Evolutionary conservation across 2,888 invertebrate species (phyloP).

Genomic region (Coelinius sp.): DNA sequence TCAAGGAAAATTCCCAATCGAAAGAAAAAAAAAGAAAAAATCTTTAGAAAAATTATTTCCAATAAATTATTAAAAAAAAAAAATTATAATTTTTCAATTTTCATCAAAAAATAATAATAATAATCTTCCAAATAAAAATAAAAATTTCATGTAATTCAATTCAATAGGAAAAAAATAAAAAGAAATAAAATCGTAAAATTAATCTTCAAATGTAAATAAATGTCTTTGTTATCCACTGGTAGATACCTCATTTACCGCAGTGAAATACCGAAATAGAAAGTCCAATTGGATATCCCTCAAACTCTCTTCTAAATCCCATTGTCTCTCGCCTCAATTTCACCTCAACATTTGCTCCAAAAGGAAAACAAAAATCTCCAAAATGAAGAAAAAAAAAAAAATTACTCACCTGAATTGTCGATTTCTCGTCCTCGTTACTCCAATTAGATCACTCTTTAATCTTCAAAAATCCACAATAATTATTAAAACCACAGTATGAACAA

Average conservation of each 20-base stretch:
- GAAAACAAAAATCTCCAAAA: no score
- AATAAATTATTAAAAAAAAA: no score
- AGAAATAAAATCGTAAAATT: no score
- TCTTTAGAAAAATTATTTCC: no score
- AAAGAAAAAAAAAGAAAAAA: no score
- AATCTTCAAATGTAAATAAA: constrained; percentile 18
- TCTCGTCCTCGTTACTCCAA: neutral
- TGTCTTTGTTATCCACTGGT: constrained; percentile 33
- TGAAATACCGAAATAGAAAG: constrained; percentile 59
- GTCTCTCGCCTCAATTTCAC: constrained; percentile 4
- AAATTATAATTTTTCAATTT: no score
- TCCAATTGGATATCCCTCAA: constrained; percentile 25
- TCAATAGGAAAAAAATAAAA: no score
- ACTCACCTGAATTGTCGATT: neutral
- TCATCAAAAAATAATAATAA: no score
- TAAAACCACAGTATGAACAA: no score
- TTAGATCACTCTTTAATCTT: neutral
- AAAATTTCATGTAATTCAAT: no score
- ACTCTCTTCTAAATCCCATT: neutral
- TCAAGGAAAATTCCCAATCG: no score
- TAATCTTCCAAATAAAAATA: no score
- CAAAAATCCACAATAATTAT: neutral
- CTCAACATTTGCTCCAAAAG: neutral
- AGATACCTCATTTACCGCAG: constrained; percentile 37
- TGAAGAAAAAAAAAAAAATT: neutral